Percentiles rank a stretch among this genome's conserved stretches.
phyloP scores from a whole-genome alignment of 2,888 invertebrate species.

The Coelopa pilipes region DNA sequence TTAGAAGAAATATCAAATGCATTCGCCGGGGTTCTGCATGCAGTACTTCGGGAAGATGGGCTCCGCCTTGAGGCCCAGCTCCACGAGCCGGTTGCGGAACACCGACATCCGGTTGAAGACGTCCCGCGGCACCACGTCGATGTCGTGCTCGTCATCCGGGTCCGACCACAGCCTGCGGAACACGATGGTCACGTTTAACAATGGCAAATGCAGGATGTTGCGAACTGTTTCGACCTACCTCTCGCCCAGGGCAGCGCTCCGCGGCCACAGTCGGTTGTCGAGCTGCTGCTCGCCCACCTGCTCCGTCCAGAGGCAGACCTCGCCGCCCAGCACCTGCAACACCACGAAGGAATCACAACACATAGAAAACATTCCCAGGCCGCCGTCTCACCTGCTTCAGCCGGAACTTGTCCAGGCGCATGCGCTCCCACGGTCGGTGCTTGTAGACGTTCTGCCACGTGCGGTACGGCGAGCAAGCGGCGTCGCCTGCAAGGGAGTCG shows the following conservation, averaged over 20 bases:
- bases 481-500: conserved; percentile 76
- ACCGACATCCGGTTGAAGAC: conserved; percentile 66
- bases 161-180: conserved; percentile 63
- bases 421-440: conserved; percentile 79
- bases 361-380: no score
- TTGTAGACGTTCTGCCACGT: conserved; percentile 89
- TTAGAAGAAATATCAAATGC: conserved; percentile 66
- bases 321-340: conserved; percentile 73
- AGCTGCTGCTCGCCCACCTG: conserved; percentile 79
- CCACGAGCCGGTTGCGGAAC: conserved; percentile 66
- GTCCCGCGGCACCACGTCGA: conserved; percentile 63
- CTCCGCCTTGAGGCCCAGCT: conserved; percentile 65
- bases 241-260: conserved; percentile 84
- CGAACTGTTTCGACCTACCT: conserved; percentile 64
- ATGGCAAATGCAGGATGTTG: neutral
- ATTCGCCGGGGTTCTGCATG: conserved; percentile 67
- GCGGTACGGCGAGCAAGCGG: conserved; percentile 87
- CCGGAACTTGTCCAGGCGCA: conserved; percentile 62
- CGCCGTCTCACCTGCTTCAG: conserved; percentile 59
- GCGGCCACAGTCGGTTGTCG: conserved; percentile 85
- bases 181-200: neutral
- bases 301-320: conserved; percentile 88
- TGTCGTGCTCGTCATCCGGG: conserved; percentile 65
- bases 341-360: neutral
- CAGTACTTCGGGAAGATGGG: conserved; percentile 67